Evolutionary conservation across 2,797 vertebrate species (phyloP), one percentile per base, ranked within the genome.

Genomic region (Microctenopoma lineatum): DNA sequence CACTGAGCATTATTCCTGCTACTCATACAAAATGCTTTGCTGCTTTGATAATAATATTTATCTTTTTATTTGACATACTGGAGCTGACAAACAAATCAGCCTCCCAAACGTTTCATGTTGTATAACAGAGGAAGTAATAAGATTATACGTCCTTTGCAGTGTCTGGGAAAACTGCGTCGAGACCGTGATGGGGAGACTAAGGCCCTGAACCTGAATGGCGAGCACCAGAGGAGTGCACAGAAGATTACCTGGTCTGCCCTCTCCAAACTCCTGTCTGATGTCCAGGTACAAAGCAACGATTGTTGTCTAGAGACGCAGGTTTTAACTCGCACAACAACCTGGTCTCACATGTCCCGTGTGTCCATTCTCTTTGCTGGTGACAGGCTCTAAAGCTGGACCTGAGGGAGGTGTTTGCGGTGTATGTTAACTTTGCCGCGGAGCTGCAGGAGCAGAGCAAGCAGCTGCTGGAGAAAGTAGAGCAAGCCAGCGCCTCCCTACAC

Each of bases 361-460:
- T 64, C 14, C 4, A 41, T 21, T 73, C 39, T 67, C 8, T 87
- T 64, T 77, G 44, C 39, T 41, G 65, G 65, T 63, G 66, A 7
- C 75, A 96, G 96, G 89, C 48, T 15, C 79, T 96, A 71, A 95
- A 94, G 65, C 90, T 85, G 58, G 95, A 94, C 44, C 11, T 95
- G 73, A 90, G 90, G 54, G 93, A 89, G 34, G 85, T 96, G 13
- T 91, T 36, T 36, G 87, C 90, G 0, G 83, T 91, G 10, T 91
- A 91, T 18, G 72, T 91, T 70, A 87, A 68, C 15, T 93, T 94
- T 55, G 84, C 93, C 50, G 79, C 87, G 27, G 90, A 92, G 32
- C 85, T 94, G 52, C 89, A 92, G 62, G 88, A 64, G 21, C 90
- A 94, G 66, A 91, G 85, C 72, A 92, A 87, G 74, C 75, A 75